Conservation (phyloP, 2,888 invertebrate species). For the Girardia tigrina region DNA sequence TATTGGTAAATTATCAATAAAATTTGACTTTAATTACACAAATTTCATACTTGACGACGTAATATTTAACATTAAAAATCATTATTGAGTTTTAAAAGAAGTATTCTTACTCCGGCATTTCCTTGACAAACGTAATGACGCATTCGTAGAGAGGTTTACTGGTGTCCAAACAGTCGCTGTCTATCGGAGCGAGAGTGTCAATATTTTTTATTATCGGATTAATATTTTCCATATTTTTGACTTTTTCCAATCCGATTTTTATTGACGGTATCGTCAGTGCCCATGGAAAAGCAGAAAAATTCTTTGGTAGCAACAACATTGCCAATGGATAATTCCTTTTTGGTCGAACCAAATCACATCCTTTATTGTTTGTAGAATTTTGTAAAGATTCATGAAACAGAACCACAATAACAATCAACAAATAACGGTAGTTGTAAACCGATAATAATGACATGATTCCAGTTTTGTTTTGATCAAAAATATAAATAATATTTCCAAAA, state of each 20-base stretch:
- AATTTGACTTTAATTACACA: no score
- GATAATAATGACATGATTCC: neutral
- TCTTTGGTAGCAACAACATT: conserved; percentile 19
- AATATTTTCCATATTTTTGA: neutral
- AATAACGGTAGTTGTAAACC: neutral
- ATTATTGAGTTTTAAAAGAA: no score
- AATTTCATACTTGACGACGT: no score
- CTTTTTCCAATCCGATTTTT: neutral
- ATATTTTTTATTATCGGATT: conserved; percentile 10
- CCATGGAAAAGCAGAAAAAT: conserved; percentile 15
- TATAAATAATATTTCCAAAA: no score
- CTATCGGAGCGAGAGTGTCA: neutral
- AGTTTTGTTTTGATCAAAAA: no score
- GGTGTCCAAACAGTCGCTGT: conserved; percentile 16
- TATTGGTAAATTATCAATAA: no score
- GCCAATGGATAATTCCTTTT: conserved; percentile 24
- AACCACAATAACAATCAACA: neutral
- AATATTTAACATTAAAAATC: no score
- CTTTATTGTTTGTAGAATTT: neutral
- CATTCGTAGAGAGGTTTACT: conserved; percentile 20
- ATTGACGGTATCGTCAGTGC: conserved; percentile 9
- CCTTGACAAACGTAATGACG: neutral
- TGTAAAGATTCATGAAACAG: neutral
- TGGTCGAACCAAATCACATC: conserved; percentile 24
- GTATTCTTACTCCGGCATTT: conserved; percentile 30